Evolutionary conservation across 2,113 vertebrate genomes (phyloP), one percentile per base, ranked within the genome.

Genomic region (Morphnarchus princeps): DNA sequence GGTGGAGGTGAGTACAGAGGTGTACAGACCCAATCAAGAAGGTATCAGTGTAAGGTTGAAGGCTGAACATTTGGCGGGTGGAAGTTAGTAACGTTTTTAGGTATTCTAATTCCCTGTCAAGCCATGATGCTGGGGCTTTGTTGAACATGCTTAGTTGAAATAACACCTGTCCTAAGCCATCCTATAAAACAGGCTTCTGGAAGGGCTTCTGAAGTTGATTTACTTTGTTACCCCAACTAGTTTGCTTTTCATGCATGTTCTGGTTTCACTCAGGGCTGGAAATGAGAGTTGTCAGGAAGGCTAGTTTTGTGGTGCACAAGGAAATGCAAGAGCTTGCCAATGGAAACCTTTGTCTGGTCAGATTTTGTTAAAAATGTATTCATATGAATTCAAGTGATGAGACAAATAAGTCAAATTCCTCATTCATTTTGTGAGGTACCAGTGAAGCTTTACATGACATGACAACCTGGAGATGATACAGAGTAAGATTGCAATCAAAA

Each of bases 231-330:
- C 63, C 66, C 36, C 66, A 91, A 55, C 84, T 77, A 89, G 43
- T 90, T 91, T 77, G 63, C 78, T 95, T 94, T 88, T 78, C 49
- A 43, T 58, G 50, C 47, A 10, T 3, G 43, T 78, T 88, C 80
- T 96, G 77, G 55, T 89, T 96, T 96, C 85, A 91, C 82, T 92
- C 87, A 89, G 55, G 54, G 40, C 74, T 95, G 81, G 78, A 93
- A 87, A 89, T 54, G 43, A 82, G 79, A 81, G 67, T 63, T 91
- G 81, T 94, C 86, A 79, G 91, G 87, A 78, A 78, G 65, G 77
- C 31, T 40, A 42, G 57, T 52, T 93, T 38, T 38, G 88, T 80
- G 69, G 61, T 4, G 7, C 84, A 94, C 0, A 0, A 78, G 87
- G 69, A 97, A 94, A 81, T 2, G 4, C 66, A 34, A 47, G 82